These are phyloP conservation scores for Oscheius myriophilus DNA, from an alignment of 2,888 invertebrate species.

Conservation along the genomic window DNA sequence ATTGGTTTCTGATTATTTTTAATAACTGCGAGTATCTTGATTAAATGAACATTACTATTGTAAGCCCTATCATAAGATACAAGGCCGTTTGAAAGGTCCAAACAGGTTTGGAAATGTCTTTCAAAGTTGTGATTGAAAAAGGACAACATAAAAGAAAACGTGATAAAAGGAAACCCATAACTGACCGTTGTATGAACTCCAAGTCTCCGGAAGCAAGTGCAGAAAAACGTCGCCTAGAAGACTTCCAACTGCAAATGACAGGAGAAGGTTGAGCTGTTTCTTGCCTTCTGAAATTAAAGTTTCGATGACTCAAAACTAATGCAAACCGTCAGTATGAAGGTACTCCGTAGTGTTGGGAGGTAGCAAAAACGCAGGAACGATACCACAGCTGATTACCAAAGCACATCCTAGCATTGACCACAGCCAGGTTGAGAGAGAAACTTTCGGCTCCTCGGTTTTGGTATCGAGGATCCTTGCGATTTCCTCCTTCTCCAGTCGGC, in stretches of 20 bases:
- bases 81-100: no score
- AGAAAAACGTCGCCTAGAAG: conserved; percentile 65
- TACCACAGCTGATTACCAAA: conserved; percentile 55
- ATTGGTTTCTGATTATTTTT: no score
- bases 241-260: conserved; percentile 63
- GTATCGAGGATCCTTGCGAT: conserved; percentile 29
- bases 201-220: conserved; percentile 64
- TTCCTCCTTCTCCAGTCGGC: conserved; percentile 42
- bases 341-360: conserved; percentile 50
- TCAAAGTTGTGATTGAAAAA: no score
- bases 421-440: conserved; percentile 44
- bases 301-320: not conserved
- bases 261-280: conserved; percentile 49
- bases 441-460: conserved; percentile 5
- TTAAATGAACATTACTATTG: no score
- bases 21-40: no score
- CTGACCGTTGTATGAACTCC: conserved; percentile 34
- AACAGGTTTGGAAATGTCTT: no score
- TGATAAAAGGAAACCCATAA: not conserved
- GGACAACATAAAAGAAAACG: no score
- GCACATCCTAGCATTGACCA: conserved; percentile 51
- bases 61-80: no score
- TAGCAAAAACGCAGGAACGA: conserved; percentile 57
- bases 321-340: conserved; percentile 42
- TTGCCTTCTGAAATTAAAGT: conserved; percentile 48